Base-by-base conservation (phyloP, 2,888 invertebrate species). In the Luperina testacea region DNA sequence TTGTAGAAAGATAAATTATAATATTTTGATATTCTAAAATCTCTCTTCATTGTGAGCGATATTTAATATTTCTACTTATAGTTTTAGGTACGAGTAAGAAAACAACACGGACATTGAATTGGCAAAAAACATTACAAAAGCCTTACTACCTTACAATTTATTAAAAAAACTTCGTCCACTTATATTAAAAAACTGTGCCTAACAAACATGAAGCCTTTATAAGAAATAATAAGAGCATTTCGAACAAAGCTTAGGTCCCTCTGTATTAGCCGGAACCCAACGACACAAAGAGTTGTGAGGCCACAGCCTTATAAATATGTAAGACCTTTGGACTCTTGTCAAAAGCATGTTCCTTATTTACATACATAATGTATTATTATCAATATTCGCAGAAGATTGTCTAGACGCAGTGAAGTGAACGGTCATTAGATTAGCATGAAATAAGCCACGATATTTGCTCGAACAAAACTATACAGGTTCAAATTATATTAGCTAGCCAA, bases 321-420 rank as follows among this genome's bases (percentile, higher is more conserved):
- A 89, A 75, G 72, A 67, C 74, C 45, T 71, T 64, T 78, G 82
- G 79, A 83, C 81, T 81, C 68, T 82, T 83, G 78, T 82, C 80
- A 70, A 83, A 86, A 86, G 76, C 75, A 85, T 84, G 74, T 81
- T 83, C 45, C 75, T 57, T 79, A 87, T 90, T 89, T 84, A 85
- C 88, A 85, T 90, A 87, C 84, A 89, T 89, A 87, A 83, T 83
- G 73, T 80, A 89, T 80, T 80, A 84, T 72, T 70, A 84, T 81
- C 84, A 81, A 87, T 85, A 84, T 76, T 68, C 27, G 59, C 68
- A 45, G 13, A 71, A 76, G 7, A 65, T 27, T 11, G 76, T 75
- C 82, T 81, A 86, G 77, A 82, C 20, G 20, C 53, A 53, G 53
- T 53, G 53, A 57, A 24, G 61, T 69, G 57, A 57, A 72, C 45